Evolutionary conservation across 1,140 invertebrate genomes (phyloP).

Genomic region (Drosophila pallidifrons): DNA sequence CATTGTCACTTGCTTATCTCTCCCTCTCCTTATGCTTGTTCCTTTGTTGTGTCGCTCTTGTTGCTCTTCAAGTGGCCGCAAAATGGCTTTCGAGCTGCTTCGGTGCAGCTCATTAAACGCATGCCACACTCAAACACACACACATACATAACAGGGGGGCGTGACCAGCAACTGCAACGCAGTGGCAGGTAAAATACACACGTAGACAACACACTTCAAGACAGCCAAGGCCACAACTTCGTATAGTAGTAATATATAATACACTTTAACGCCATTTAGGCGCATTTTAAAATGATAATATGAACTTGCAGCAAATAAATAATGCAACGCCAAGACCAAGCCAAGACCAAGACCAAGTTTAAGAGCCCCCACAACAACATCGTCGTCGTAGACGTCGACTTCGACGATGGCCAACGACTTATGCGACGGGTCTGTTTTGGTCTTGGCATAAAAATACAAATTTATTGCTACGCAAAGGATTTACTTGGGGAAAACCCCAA

Average conservation of each 20-base stretch:
- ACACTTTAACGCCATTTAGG: slow-evolving; percentile 63
- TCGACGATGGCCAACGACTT: slow-evolving; percentile 2
- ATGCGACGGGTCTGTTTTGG: neutral
- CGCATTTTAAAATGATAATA: slow-evolving; percentile 73
- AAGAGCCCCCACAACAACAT: neutral
- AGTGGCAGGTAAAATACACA: neutral
- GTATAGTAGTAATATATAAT: slow-evolving; percentile 52
- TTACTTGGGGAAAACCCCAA: slow-evolving; percentile 40
- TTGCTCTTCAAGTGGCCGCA: slow-evolving; percentile 16
- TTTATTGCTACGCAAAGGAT: slow-evolving; percentile 62
- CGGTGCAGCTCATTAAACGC: slow-evolving; percentile 73
- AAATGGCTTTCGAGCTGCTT: slow-evolving; percentile 26
- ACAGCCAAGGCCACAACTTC: slow-evolving; percentile 15
- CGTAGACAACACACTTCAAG: neutral
- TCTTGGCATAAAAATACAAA: slow-evolving; percentile 51
- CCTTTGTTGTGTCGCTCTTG: slow-evolving; percentile 17
- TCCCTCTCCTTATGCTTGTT: neutral
- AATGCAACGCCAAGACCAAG: slow-evolving; percentile 49
- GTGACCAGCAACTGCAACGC: slow-evolving; percentile 6
- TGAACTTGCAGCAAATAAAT: slow-evolving; percentile 55
- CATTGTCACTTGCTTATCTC: slow-evolving; percentile 65
- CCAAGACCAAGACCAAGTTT: neutral
- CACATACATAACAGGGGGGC: neutral
- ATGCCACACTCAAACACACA: slow-evolving; percentile 34
- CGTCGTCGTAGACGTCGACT: no score